Base-by-base conservation (phyloP, 2,113 vertebrate genomes). In the Triplophysa dalaica region DNA sequence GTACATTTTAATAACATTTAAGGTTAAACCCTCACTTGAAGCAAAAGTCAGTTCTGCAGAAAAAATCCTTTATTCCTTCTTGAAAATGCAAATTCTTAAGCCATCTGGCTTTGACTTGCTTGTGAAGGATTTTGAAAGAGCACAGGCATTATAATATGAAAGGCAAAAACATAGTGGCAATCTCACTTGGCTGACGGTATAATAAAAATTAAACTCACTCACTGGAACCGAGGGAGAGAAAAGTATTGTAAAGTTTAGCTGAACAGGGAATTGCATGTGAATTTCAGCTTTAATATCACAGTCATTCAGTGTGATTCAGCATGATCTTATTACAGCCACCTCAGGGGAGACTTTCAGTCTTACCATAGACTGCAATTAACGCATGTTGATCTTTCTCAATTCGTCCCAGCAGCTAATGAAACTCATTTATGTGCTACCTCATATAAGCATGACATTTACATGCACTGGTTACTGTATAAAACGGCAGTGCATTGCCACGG, bases 21-120 rank as follows among this genome's bases (percentile, higher is more conserved):
- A 10, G 54, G n/a, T 58, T 58, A 21, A 58, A 21, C 2, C 2
- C 54, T n/a, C 45, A 26, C 24, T 16, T 70, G 3, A 8, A 70
- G 29, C 52, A 41, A 58, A 70, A 58, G 33, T 14, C 29, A 41
- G 54, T n/a, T 22, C 13, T 60, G 52, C 19, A 9, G 54, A 41
- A 72, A 60, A 60, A 73, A 4, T 29, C 29, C 41, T 60, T 2
- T 60, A 73, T 16, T 73, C 70, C 52, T 69, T 19, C 50, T 60
- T 73, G 60, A 73, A 73, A 19, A n/a, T 72, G 26, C 70, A 41
- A 5, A 41, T 52, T 2, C 29, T 21, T 1, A 72, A 73, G 58
- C 29, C 19, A 21, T 58, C 6, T 38, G 52, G 24, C 24, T 70
- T 54, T 29, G 48, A 16, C 26, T 58, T 58, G 52, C 70, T 73